Base-by-base conservation (phyloP, 1,140 invertebrate genomes). In the Yoshiicerus persimilis region DNA sequence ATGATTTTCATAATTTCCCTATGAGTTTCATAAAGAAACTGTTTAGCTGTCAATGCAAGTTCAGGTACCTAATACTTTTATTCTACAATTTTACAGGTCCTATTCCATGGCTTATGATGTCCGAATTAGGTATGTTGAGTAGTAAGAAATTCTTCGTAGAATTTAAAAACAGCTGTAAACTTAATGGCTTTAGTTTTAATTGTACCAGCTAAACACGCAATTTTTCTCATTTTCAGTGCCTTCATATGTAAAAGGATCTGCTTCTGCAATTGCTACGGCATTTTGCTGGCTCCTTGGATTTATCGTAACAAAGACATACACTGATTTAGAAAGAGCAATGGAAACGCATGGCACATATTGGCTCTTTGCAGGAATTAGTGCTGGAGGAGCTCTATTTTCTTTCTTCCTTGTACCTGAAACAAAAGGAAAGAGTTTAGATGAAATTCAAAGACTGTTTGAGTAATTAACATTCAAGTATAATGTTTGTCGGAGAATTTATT, bases 241-340 rank as follows among this genome's bases (percentile, higher is more conserved):
- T 23, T 38, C 87, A 23, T 41, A 87, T 8, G 89, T 88, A 0
- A 89, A 88, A 47, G 89, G 88, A 27, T 86, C 92, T 11, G 93
- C 93, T 32, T 92, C 92, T 88, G 92, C 92, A 1, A 90, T 94
- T 87, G 92, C 93, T 1, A 92, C 93, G 3, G 90, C 92, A 47
- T 91, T 91, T 84, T 94, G 93, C 87, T 94, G 94, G 94, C 87
- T 91, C 13, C 92, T 92, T 87, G 93, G 92, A 16, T 94, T 94
- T 90, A 87, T 94, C 20, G 92, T 94, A 27, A 94, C 94, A 1
- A 92, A 93, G 39, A 91, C 92, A 87, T 94, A 94, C 90, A 85
- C 90, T 27, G 80, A 91, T 4, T 70, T 94, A 56, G 89, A 92
- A 83, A 83, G 92, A 36, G 90, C 90, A 10, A 90, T 94, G 30